phyloP scores from a whole-genome alignment of 2,113 vertebrate species.

The Rutilus rutilus region DNA sequence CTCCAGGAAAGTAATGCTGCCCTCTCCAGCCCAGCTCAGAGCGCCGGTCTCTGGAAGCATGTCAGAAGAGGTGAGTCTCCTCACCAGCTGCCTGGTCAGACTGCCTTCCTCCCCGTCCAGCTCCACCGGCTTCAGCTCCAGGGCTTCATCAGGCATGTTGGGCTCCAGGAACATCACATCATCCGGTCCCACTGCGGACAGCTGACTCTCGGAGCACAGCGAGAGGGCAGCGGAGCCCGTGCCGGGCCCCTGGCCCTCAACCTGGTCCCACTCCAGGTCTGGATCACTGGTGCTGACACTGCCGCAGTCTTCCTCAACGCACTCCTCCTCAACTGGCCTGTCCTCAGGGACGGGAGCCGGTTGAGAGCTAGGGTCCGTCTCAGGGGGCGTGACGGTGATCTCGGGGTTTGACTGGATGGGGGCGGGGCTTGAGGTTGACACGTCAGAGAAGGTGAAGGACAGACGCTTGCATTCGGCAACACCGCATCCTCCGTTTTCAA shows the following conservation, averaged over 20 bases:
- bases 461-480: slow-evolving; percentile 83
- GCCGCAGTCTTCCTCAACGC: slow-evolving; percentile 63
- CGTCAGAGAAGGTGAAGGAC: slow-evolving; percentile 89
- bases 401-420: slow-evolving; percentile 84
- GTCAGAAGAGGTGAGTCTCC: slow-evolving; percentile 89
- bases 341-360: slow-evolving; percentile 48
- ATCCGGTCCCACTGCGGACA: slow-evolving; percentile 62
- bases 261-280: slow-evolving; percentile 74
- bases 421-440: slow-evolving; percentile 68
- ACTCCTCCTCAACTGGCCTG: slow-evolving; percentile 38
- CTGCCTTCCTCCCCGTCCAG: slow-evolving; percentile 92
- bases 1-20: slow-evolving; percentile 84
- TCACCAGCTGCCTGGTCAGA: slow-evolving; percentile 92
- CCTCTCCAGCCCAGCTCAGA: slow-evolving; percentile 83
- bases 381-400: slow-evolving; percentile 82
- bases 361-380: slow-evolving; percentile 66
- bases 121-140: slow-evolving; percentile 93
- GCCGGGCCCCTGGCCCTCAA: slow-evolving; percentile 66
- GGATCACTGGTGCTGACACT: slow-evolving; percentile 66
- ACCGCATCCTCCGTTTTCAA: slow-evolving; percentile 80
- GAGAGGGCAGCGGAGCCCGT: slow-evolving; percentile 65
- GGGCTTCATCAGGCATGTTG: slow-evolving; percentile 74
- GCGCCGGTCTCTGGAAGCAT: slow-evolving; percentile 64
- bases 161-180: slow-evolving; percentile 79
- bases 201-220: slow-evolving; percentile 68